Conservation (phyloP, 2,888 invertebrate genomes). For the Chelonus formosanus region DNA sequence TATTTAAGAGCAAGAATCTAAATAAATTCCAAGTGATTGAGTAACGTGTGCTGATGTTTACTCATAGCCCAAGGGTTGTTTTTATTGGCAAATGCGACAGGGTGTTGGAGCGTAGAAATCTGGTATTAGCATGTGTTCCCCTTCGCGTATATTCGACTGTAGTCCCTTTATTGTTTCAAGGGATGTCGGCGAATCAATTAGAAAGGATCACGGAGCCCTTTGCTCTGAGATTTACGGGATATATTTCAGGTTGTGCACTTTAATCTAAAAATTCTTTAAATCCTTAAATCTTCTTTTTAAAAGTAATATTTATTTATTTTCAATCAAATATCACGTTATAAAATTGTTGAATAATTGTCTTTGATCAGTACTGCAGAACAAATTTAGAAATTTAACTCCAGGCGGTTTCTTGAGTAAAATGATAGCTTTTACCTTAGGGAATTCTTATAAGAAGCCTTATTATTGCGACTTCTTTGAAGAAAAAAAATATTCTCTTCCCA, state of each 20-base stretch:
- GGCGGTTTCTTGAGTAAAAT: conserved; percentile 40
- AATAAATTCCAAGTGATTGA: not conserved
- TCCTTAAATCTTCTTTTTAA: not conserved
- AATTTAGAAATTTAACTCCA: conserved; percentile 5
- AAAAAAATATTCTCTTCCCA: conserved; percentile 28
- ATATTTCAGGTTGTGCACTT: conserved; percentile 11
- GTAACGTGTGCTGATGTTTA: conserved; percentile 17
- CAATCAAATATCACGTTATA: not conserved
- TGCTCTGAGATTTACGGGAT: conserved; percentile 7
- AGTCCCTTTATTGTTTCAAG: conserved; percentile 45
- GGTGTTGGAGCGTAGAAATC: conserved; percentile 55
- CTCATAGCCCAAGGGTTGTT: conserved; percentile 40
- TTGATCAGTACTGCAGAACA: too few species aligned
- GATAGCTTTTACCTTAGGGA: conserved; percentile 44
- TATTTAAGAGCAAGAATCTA: not conserved
- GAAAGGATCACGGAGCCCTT: conserved; percentile 31
- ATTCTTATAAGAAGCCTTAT: conserved; percentile 53
- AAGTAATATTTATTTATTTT: not conserved
- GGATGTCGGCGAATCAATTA: conserved; percentile 42
- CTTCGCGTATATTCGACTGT: not conserved
- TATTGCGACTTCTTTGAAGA: conserved; percentile 23
- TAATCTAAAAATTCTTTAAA: conserved; percentile 27
- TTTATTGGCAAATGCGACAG: conserved; percentile 48
- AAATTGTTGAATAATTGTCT: not conserved
- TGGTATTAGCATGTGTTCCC: conserved; percentile 43